phyloP scores from a whole-genome alignment of 2,888 invertebrate species.

The Eutolmus rufibarbis region DNA sequence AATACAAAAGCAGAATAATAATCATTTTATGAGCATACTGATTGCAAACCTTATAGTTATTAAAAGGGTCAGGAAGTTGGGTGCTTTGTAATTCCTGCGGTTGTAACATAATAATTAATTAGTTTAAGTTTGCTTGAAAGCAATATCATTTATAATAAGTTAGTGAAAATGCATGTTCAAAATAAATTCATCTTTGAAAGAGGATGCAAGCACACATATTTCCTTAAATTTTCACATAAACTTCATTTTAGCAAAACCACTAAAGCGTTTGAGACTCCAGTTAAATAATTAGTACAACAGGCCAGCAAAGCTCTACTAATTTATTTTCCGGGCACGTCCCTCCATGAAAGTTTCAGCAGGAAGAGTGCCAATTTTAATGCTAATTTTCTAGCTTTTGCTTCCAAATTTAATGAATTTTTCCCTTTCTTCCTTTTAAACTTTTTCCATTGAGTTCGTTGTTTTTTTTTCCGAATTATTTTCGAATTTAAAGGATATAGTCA shows the following conservation, averaged over 20 bases:
- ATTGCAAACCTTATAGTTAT: neutral
- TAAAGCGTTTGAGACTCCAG: neutral
- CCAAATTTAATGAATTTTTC: neutral
- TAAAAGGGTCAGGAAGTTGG: neutral
- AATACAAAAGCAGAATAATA: neutral
- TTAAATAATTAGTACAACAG: neutral
- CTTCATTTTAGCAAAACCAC: neutral
- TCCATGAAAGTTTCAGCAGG: neutral
- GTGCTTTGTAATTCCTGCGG: too few relatives aligned
- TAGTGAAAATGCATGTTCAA: neutral
- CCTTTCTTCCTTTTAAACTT: neutral
- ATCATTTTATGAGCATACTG: neutral
- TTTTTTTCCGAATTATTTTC: neutral
- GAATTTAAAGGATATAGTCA: neutral
- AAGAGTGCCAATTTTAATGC: neutral
- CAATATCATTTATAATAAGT: neutral
- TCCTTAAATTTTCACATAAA: neutral
- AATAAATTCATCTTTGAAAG: neutral
- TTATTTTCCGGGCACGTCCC: neutral
- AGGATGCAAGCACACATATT: neutral
- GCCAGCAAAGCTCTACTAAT: neutral
- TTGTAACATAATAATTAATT: too few relatives aligned
- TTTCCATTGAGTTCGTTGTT: neutral
- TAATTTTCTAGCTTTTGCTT: neutral
- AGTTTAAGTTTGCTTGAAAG: neutral